These are phyloP conservation scores for Oscheius sp. DNA, from an alignment of 2,888 invertebrate genomes.

Conservation along the genomic window DNA sequence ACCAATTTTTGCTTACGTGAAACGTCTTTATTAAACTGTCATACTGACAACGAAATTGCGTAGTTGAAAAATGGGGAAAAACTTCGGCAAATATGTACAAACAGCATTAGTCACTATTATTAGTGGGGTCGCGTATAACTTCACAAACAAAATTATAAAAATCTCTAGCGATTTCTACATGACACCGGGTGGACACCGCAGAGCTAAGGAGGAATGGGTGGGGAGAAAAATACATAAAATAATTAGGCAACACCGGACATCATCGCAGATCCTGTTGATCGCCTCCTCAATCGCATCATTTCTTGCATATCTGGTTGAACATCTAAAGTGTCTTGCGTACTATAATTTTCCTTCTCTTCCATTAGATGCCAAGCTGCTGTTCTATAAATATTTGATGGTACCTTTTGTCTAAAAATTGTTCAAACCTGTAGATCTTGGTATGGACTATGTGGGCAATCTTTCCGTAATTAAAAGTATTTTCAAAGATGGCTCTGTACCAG, in stretches of 20 bases:
- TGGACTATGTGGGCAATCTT: slow-evolving; percentile 66
- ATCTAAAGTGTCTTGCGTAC: slow-evolving; percentile 28
- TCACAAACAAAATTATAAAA: neutral
- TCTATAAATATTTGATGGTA: slow-evolving; percentile 38
- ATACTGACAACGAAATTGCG: neutral
- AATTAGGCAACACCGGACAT: slow-evolving; percentile 64
- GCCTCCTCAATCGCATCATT: slow-evolving; percentile 55
- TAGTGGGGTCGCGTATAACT: neutral
- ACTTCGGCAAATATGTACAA: slow-evolving; percentile 24
- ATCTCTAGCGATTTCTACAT: slow-evolving; percentile 27
- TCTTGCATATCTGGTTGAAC: slow-evolving; percentile 45
- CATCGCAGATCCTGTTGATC: slow-evolving; percentile 62
- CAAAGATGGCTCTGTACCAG: slow-evolving; percentile 67
- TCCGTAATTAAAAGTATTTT: slow-evolving; percentile 57
- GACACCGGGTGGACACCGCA: slow-evolving; percentile 25
- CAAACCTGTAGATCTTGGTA: slow-evolving; percentile 68
- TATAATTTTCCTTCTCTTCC: slow-evolving; percentile 65
- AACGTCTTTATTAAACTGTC: slow-evolving; percentile 4
- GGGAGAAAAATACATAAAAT: neutral
- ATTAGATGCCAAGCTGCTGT: slow-evolving; percentile 66
- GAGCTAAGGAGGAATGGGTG: slow-evolving; percentile 20
- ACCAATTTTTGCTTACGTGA: neutral
- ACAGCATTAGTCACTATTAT: slow-evolving; percentile 23
- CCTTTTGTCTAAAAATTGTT: neutral
- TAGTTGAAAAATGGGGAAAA: neutral